Evolutionary conservation across 2,113 vertebrate genomes (phyloP).

Genomic region (Alethe diademata): DNA sequence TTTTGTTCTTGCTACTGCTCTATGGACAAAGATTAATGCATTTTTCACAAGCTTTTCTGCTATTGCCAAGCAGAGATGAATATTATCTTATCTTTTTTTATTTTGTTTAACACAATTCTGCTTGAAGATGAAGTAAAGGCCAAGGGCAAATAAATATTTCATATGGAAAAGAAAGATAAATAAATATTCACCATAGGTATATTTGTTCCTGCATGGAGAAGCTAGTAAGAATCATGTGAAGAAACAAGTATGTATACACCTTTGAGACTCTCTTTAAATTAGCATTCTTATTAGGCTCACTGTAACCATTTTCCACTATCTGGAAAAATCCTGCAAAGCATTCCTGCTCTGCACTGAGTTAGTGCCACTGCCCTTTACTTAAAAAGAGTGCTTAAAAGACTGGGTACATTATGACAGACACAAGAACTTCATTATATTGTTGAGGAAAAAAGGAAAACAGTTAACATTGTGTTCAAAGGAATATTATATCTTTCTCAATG

Average conservation of each 20-base stretch:
- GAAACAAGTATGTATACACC: not conserved
- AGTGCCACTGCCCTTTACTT: not conserved
- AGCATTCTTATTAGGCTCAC: not conserved
- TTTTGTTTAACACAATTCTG: conserved; percentile 30
- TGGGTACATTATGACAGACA: conserved; percentile 11
- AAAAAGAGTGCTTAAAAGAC: conserved; percentile 10
- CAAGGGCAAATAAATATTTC: conserved; percentile 37
- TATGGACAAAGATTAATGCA: conserved; percentile 1
- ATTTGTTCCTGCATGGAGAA: not conserved
- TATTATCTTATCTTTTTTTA: conserved; percentile 7
- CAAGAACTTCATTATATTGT: conserved; percentile 46
- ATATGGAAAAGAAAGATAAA: conserved; percentile 25
- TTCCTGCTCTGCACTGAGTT: not conserved
- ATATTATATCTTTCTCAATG: not conserved
- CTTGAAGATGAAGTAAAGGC: not conserved
- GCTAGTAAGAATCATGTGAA: not conserved
- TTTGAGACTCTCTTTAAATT: not conserved
- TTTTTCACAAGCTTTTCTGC: not conserved
- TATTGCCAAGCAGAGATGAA: not conserved
- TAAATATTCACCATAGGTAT: not conserved
- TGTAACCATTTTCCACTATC: not conserved
- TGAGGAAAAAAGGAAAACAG: conserved; percentile 22
- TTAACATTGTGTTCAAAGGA: conserved; percentile 45
- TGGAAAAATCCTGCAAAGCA: not conserved
- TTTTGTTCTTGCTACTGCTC: not conserved